phyloP scores from a whole-genome alignment of 2,113 vertebrate species.

The Melanerpes formicivorus region DNA sequence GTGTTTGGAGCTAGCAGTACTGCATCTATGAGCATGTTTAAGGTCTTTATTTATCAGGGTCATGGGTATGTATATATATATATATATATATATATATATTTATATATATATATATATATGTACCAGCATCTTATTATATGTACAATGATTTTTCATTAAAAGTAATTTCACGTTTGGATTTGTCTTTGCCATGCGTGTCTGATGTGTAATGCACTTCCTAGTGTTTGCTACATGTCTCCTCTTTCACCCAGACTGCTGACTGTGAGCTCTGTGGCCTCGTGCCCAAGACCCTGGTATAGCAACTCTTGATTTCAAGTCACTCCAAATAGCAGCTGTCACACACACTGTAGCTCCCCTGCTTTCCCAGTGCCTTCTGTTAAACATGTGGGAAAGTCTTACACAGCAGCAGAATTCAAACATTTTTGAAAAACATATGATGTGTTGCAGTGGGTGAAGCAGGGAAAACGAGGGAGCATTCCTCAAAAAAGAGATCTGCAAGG shows the following conservation, averaged over 20 bases:
- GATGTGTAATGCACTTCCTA: not conserved
- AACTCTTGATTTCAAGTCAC: not conserved
- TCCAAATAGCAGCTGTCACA: not conserved
- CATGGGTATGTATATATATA: not conserved
- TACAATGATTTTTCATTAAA: not conserved
- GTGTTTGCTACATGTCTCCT: not conserved
- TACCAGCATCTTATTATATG: not conserved
- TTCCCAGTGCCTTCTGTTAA: not conserved
- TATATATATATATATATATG: not conserved
- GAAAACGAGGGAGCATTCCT: not conserved
- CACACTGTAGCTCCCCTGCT: not conserved
- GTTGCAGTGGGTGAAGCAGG: not conserved
- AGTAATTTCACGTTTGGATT: conserved; percentile 39
- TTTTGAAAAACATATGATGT: not conserved
- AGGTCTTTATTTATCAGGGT: not conserved
- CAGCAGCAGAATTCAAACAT: not conserved
- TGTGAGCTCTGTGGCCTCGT: not conserved
- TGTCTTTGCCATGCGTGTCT: not conserved
- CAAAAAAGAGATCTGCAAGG: not conserved
- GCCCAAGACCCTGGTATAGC: not conserved
- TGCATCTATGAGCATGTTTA: not conserved
- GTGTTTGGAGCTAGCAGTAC: not conserved
- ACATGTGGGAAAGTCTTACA: not conserved
- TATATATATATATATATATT: not conserved
- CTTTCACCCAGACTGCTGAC: not conserved